A percentile compares a stretch with the other conserved stretches of the same genome.
Evolutionary conservation across 2,113 vertebrate genomes (phyloP).

Genomic region (Penelope pileata): DNA sequence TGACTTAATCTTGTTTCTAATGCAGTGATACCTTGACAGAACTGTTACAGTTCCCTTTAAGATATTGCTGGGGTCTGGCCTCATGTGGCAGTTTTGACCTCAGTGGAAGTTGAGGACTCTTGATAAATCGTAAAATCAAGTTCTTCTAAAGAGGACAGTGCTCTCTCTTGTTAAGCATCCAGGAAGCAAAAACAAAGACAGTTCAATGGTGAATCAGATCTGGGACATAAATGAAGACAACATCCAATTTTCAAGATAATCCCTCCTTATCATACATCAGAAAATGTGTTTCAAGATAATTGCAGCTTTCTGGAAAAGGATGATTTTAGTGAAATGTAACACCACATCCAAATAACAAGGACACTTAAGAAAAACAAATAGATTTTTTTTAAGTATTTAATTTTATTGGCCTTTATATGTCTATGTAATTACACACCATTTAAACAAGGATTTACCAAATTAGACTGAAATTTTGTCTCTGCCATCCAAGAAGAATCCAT

Average conservation of each 20-base stretch:
- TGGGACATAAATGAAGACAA: not conserved
- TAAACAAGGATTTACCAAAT: not conserved
- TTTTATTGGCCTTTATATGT: not conserved
- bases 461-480: not conserved
- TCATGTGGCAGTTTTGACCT: not conserved
- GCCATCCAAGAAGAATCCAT: not conserved
- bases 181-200: not conserved
- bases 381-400: not conserved
- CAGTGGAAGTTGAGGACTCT: not conserved
- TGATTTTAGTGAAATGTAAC: not conserved
- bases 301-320: not conserved
- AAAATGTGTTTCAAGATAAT: constrained; percentile 34
- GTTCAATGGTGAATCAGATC: not conserved
- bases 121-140: not conserved
- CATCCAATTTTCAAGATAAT: not conserved
- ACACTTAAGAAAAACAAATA: not conserved
- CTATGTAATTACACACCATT: not conserved
- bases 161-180: not conserved
- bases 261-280: constrained; percentile 11
- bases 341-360: not conserved
- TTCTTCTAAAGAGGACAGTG: not conserved
- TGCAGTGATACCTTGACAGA: not conserved
- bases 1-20: not conserved
- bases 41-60: not conserved
- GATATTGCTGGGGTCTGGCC: not conserved